Evolutionary conservation across 2,888 invertebrate genomes (phyloP), one percentile per base, ranked within the genome.

Genomic region (Drosophila mercatorum): DNA sequence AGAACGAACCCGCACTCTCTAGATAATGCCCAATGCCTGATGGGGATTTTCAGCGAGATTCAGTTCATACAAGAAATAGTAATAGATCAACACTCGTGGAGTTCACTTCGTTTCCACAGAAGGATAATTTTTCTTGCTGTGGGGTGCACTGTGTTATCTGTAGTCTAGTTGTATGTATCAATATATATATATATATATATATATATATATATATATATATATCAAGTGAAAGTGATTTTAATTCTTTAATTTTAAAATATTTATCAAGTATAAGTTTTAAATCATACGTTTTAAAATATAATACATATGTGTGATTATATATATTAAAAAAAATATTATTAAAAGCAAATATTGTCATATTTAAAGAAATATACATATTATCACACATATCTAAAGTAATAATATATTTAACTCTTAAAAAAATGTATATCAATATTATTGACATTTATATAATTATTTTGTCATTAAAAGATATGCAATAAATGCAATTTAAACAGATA

Each of bases 1-100:
- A 22, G 55, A 51, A 22, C 14, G 36, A 44, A 55, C 40, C 52
- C 26, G 22, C 22, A 14, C 11, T 55, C 55, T 14, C 22, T 34
- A 22, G 53, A 40, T 26, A 51, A 49, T 28, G 28, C 5, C n/a
- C 4, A 8, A 47, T 67, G 38, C 26, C 51, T 26, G 14, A 44
- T 28, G 40, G 8, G 34, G 17, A 34, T 60, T 49, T 17, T 11
- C 34, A 34, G 38, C 43, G 17, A 65, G 60, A 75, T 73, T 73
- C 68, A 60, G 59, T 74, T 72, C 31, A 34, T 43, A 58, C 31
- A 67, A 58, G 72, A 66, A 83, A 75, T 81, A 90, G 91, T 90
- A 90, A 89, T 88, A 84, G 83, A 90, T 84, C 74, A 86, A 89
- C 91, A 86, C 79, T 84, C 89, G 89, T 81, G 86, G 79, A 80